These are phyloP conservation scores for Catharus fuscescens DNA, from an alignment of 2,113 vertebrate species.

Conservation along the genomic window DNA sequence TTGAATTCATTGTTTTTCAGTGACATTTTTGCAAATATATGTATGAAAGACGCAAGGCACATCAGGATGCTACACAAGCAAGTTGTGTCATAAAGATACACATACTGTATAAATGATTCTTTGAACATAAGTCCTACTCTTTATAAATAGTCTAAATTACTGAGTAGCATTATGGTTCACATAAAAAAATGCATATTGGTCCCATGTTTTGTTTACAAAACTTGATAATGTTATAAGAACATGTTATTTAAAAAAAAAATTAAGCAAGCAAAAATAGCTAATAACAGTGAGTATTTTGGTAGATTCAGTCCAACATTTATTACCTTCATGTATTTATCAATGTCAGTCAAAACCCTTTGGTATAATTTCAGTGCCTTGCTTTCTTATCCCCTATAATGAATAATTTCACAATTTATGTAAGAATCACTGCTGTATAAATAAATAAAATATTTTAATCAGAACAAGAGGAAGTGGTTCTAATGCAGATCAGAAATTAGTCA, in stretches of 20 bases:
- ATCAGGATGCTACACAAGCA: background rate
- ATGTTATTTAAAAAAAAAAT: background rate
- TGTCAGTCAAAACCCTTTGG: background rate
- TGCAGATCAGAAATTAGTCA: background rate
- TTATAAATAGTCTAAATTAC: slow-evolving; percentile 66
- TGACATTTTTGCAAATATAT: background rate
- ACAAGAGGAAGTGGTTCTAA: background rate
- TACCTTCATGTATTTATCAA: background rate
- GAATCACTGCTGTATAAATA: background rate
- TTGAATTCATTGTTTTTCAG: background rate
- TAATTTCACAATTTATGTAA: slow-evolving; percentile 42
- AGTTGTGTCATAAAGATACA: slow-evolving; percentile 55
- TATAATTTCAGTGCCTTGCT: background rate
- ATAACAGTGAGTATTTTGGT: slow-evolving; percentile 25
- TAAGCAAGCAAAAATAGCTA: background rate
- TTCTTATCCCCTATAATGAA: slow-evolving; percentile 30
- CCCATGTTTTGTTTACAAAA: background rate
- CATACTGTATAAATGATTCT: slow-evolving; percentile 33
- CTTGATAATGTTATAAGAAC: background rate
- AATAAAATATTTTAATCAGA: slow-evolving; percentile 40
- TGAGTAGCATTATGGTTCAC: background rate
- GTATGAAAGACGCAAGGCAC: background rate
- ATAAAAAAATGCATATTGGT: background rate
- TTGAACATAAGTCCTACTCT: slow-evolving; percentile 71
- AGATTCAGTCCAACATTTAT: background rate